Base-by-base conservation (phyloP, 2,888 invertebrate genomes). In the Parnassius smintheus region DNA sequence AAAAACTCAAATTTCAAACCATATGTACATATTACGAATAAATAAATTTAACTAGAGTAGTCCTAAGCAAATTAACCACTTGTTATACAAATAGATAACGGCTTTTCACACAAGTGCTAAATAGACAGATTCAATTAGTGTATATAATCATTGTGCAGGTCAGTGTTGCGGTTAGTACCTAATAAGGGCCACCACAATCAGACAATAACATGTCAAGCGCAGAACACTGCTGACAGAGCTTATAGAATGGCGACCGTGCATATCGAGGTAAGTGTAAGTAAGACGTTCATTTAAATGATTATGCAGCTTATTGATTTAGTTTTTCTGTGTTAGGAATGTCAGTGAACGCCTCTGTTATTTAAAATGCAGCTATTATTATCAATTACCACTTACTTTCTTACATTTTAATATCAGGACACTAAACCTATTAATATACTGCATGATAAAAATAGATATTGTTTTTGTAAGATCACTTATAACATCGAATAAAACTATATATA, bases 171-270 rank as follows among this genome's bases (percentile, higher is more conserved):
- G 63, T 70, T 75, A 68, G 58, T 68, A 13, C 74, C 73, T 9
- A 75, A 74, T 46, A 70, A 74, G 56, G 72, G 96, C 64, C 97
- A 98, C 82, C 96, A 98, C 85, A 97, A 97, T 79, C 97, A 97
- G 68, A 96, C 96, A 1, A 96, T 98, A 79, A 97, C 96, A 8
- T 98, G 98, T 81, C 97, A 97, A 92, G 98, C 96, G 56, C 97
- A 97, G 83, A 98, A 98, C 81, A 96, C 97, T 0, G 98, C 98
- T 1, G 96, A 98, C 80, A 93, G 96, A 69, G 95, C 96, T 1
- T 97, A 97, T 76, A 94, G 95, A 79, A 95, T 95, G 64, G 96
- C 96, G 1, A 95, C 95, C 78, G 94, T 98, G 45, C 94, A 94
- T 65, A 92, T 98, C 53, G 96, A 98, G 94, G 96, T 96, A 74